Percentiles rank a stretch among this genome's conserved stretches.
Evolutionary conservation across 2,113 vertebrate species (phyloP).

Genomic region (Gasterosteus nipponicus): DNA sequence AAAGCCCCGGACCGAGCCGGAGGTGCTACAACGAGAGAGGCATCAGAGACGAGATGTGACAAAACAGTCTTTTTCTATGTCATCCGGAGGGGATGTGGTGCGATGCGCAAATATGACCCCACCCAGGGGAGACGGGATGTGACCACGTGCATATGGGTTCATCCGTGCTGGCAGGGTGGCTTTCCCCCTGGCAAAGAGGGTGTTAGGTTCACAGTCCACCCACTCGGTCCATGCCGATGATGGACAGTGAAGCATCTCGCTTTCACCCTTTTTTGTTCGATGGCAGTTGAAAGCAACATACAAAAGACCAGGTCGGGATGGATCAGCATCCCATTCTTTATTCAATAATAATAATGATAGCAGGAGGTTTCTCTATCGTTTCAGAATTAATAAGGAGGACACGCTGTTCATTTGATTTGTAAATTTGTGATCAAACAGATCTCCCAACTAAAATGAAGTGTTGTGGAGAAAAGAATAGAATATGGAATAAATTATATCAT

Average conservation of each 20-base stretch:
- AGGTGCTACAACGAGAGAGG: conserved; percentile 13
- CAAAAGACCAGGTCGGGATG: conserved; percentile 22
- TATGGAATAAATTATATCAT: neutral
- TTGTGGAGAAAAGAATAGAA: neutral
- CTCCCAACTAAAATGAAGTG: conserved; percentile 41
- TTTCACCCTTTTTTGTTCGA: conserved; percentile 54
- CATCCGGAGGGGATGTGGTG: conserved; percentile 24
- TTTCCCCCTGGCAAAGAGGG: conserved; percentile 53
- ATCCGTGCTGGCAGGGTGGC: conserved; percentile 37
- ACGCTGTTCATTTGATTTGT: conserved; percentile 30
- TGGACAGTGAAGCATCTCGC: conserved; percentile 49
- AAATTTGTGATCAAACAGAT: conserved; percentile 47
- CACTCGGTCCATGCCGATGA: conserved; percentile 45
- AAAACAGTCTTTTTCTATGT: conserved; percentile 27
- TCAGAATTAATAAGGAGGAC: conserved; percentile 55
- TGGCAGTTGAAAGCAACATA: conserved; percentile 59
- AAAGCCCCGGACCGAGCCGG: conserved; percentile 5
- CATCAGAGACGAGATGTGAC: conserved; percentile 21
- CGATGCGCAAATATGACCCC: conserved; percentile 59
- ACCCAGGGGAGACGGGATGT: conserved; percentile 44
- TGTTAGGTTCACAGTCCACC: conserved; percentile 61
- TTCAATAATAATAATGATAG: conserved; percentile 28
- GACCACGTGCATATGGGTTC: conserved; percentile 17
- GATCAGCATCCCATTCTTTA: conserved; percentile 29
- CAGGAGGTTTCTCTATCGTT: conserved; percentile 56